Evolutionary conservation across 2,113 vertebrate species (phyloP), one percentile per base, ranked within the genome.

Genomic region (Halcyon senegalensis): DNA sequence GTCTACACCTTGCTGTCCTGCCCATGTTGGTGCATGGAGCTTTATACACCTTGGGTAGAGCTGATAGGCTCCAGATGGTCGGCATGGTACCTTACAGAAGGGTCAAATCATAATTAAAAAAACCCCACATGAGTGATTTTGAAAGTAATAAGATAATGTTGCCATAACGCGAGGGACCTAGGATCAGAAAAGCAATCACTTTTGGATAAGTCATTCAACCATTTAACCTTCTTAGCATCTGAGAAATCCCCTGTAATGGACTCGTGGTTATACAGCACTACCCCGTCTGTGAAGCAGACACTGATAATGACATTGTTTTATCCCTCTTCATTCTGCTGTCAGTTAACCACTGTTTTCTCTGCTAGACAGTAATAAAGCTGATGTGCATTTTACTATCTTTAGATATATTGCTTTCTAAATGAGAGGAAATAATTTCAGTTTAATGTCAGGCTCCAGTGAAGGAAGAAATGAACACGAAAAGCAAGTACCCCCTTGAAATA

Each of bases 221-320:
- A 87, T 93, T 97, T 97, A 96, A 93, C 92, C 91, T 94, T 96
- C 91, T 96, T 96, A 97, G 64, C 70, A 28, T 90, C 84, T 69
- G 93, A 82, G 88, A 94, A 95, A 93, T 94, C 91, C 93, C 62
- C 67, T 59, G 81, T 88, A 95, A 96, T 84, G 90, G 87, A 81
- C 92, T 80, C 5, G 1, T 1, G 9, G 85, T 44, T 79, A 50
- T 41, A 60, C 17, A 87, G 81, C 51, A 24, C 41, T 31, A 41
- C n/a, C 31, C 27, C 0, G 21, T 73, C 84, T 84, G 82, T 25
- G 73, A 84, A 84, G 68, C 90, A 96, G 84, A 76, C 74, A 73
- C 56, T 51, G 63, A 93, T 84, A 83, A 85, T 89, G 82, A 74
- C 83, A 75, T 84, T 80, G 63, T 77, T 91, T 95, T 92, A 92